Evolutionary conservation across 2,113 vertebrate genomes (phyloP), one percentile per base, ranked within the genome.

Genomic region (Crotalus helleri): DNA sequence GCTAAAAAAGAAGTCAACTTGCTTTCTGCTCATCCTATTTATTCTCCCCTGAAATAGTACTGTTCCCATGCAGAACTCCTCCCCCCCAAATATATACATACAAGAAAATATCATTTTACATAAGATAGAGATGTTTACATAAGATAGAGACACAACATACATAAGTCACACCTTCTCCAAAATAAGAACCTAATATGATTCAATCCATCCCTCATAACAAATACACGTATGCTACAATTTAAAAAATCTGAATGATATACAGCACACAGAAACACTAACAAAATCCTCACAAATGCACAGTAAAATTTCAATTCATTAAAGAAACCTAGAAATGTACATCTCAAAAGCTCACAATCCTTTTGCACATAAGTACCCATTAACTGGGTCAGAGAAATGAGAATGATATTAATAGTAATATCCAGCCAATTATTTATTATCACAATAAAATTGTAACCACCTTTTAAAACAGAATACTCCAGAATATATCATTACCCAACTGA

Each of bases 401-500:
- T 64, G 61, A 64, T 81, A 81, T 44, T 19, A 24, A 53, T 49
- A 69, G 26, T 17, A n/a, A 4, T 64, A 46, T 29, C 2, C 8
- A 64, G 26, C 44, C 24, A 91, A 91, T 57, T 39, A 54, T 46
- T 91, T 85, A 87, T 58, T 13, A 51, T 58, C 24, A 81, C 89
- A 19, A 46, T 55, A 90, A 86, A 86, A 17, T 1, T 87, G 53
- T 44, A 9, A 90, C 6, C 8, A n/a, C 0, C 0, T 89, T 58
- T 92, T 12, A 46, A 69, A 53, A 59, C 57, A 23, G 13, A 91
- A 81, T n/a, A 23, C 55, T 39, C 0, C 0, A 21, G 1, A 26
- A 26, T 0, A 3, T 51, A 4, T 44, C 87, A 87, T 49, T n/a
- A 92, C 2, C 15, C 61, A 74, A 90, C 5, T 86, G 44, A 0